A percentile compares a stretch with the other conserved stretches of the same genome.
Evolutionary conservation across 2,113 vertebrate genomes (phyloP).

Genomic region (Elaphurus davidianus): DNA sequence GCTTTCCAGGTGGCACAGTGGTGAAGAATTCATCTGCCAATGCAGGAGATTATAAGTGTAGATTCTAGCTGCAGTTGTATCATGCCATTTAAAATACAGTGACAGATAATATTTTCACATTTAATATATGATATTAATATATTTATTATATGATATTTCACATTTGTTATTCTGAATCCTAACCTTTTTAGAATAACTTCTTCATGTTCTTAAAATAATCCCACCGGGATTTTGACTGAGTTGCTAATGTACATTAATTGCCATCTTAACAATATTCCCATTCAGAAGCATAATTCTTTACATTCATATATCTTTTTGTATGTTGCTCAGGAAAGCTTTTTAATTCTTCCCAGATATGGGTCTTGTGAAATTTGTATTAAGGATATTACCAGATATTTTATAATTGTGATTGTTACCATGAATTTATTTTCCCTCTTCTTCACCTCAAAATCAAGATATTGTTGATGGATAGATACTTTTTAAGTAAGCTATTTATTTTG

Average conservation of each 20-base stretch:
- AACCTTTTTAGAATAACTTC: conserved; percentile 17
- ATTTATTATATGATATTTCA: neutral
- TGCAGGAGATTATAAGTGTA: neutral
- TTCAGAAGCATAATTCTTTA: conserved; percentile 17
- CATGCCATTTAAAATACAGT: neutral
- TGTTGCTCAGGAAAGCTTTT: neutral
- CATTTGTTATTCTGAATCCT: neutral
- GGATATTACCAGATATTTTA: neutral
- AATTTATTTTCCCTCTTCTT: neutral
- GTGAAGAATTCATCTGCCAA: neutral
- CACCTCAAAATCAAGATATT: neutral
- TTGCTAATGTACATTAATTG: neutral
- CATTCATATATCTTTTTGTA: neutral
- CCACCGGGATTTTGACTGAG: neutral
- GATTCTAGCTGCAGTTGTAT: neutral
- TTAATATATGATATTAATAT: neutral
- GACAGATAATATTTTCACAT: neutral
- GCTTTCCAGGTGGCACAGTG: neutral
- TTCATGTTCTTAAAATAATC: neutral
- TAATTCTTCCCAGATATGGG: neutral
- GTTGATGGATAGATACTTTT: neutral
- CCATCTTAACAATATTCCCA: neutral
- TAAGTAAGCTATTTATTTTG: neutral
- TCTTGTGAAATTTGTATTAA: neutral
- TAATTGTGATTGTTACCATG: neutral